Base-by-base conservation (phyloP, 2,888 invertebrate species). In the Pachycephus smyrnensis region DNA sequence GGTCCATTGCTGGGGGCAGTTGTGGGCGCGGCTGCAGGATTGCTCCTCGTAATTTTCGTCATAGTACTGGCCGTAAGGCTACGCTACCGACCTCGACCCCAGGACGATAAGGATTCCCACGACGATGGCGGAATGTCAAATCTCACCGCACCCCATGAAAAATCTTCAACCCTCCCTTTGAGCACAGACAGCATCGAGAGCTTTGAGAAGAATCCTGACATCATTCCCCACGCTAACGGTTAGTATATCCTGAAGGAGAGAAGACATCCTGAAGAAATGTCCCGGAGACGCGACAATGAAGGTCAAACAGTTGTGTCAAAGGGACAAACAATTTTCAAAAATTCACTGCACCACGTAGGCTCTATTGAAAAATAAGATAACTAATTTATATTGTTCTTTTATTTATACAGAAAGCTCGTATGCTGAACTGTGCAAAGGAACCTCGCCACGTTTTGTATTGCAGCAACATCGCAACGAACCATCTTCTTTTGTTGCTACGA, bases 141-240 rank as follows among this genome's bases (percentile, higher is more conserved):
- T 76, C 87, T 89, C 68, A 89, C 89, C 35, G 82, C 83, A 68
- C 88, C 87, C 23, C 85, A 81, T 80, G 90, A 90, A 86, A 90
- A 90, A 83, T 89, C 90, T 73, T 87, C 90, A 75, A 87, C 88
- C 77, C 81, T 90, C 78, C 90, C 90, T 55, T 84, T 89, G 77
- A 90, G 85, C 80, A 85, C 89, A 77, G 90, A 89, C 82, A 90
- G 90, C 85, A 88, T 89, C 82, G 90, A 90, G 83, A 90, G 90
- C 85, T 91, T 91, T 82, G 90, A 91, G 82, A 91, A 91, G 88
- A 89, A 91, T 83, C 91, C 91, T 12, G 91, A 91, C 81, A 90
- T 91, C 83, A 91, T 91, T 82, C 90, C 90, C 55, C 91, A 91
- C 80, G 88, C 89, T 78, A 90, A 91, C 82, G 90, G 91, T 90